Evolutionary conservation across 1,140 invertebrate species (phyloP).

Genomic region (Drosophila fuyamai): DNA sequence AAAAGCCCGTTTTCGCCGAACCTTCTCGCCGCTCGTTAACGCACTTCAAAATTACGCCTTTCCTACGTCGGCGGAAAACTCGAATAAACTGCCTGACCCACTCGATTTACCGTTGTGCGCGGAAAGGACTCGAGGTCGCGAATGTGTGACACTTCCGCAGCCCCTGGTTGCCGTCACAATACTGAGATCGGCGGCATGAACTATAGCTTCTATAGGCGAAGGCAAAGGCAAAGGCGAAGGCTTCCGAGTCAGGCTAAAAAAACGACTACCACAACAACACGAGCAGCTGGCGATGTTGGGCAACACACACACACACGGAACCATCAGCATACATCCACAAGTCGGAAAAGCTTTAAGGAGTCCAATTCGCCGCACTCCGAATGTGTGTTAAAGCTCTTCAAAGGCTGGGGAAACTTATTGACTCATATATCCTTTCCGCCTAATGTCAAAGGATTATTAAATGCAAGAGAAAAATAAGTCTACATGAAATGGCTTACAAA

Average conservation of each 20-base stretch:
- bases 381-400: constrained; percentile 21
- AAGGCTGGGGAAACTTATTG: constrained; percentile 3
- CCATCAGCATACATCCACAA: not conserved
- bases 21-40: constrained; percentile 35
- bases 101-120: constrained; percentile 20
- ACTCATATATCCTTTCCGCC: not conserved
- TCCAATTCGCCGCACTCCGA: constrained; percentile 68
- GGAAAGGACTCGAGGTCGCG: constrained; percentile 29
- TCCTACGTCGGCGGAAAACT: constrained; percentile 1
- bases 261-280: constrained; percentile 41
- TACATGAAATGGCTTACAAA: not conserved
- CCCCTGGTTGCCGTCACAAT: constrained; percentile 57
- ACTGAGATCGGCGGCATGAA: constrained; percentile 55
- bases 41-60: constrained; percentile 20
- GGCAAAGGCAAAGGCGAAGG: constrained; percentile 42
- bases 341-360: constrained; percentile 11
- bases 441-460: constrained; percentile 2
- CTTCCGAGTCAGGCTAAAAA: constrained; percentile 38
- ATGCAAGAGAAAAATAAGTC: not conserved
- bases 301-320: not conserved
- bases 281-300: constrained; percentile 14
- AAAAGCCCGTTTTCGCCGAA: constrained; percentile 16
- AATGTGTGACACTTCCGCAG: constrained; percentile 65
- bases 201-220: constrained; percentile 22
- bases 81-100: constrained; percentile 4